phyloP scores from a whole-genome alignment of 2,113 vertebrate genomes.

The Coreoperca whiteheadi region DNA sequence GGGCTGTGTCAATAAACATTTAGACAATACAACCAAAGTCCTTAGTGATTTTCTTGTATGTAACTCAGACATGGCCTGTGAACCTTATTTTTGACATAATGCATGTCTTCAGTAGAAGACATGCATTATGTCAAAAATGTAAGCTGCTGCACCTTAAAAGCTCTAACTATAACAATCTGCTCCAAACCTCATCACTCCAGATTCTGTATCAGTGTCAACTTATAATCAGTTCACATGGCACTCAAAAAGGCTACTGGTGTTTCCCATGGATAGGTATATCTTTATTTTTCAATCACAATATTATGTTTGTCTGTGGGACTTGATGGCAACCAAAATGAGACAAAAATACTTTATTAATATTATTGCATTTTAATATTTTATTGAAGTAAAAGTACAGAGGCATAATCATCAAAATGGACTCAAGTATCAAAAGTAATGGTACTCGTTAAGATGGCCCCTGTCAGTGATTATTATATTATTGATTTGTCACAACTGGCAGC shows the following conservation, averaged over 20 bases:
- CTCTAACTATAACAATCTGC: neutral
- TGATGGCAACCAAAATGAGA: neutral
- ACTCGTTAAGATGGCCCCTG: no score
- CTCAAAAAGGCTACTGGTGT: neutral
- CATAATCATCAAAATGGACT: no score
- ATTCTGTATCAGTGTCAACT: neutral
- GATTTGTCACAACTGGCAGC: no score
- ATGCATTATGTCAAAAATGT: neutral
- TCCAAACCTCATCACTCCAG: neutral
- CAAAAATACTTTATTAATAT: neutral
- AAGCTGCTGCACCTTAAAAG: neutral
- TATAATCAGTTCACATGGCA: neutral
- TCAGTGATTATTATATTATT: no score
- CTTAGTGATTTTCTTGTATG: neutral
- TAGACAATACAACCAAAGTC: constrained; percentile 15
- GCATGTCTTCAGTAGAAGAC: no score
- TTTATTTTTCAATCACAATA: neutral
- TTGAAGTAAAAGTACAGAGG: no score
- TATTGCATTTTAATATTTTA: no score
- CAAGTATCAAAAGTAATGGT: no score
- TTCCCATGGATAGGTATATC: neutral
- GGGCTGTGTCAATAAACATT: constrained; percentile 56
- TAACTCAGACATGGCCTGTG: neutral
- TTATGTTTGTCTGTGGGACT: neutral
- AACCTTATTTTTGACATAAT: neutral